Evolutionary conservation across 2,113 vertebrate species (phyloP), one percentile per base, ranked within the genome.

Genomic region (Ameiurus melas): DNA sequence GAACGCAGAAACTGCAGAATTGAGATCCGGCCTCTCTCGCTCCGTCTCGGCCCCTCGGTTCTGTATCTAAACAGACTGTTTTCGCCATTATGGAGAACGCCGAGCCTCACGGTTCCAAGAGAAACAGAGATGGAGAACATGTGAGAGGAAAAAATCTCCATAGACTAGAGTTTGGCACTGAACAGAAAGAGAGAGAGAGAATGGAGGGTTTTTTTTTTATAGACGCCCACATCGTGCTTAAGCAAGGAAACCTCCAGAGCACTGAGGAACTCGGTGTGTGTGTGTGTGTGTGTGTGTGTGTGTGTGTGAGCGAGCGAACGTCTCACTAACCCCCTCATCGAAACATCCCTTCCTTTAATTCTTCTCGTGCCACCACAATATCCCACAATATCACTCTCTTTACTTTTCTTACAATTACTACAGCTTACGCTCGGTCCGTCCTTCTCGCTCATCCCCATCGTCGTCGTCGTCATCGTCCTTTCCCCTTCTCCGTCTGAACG

Each of bases 121-220:
- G 96, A 95, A 96, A 95, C 91, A 93, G 92, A 92, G 88, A 82
- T 25, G 57, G 57, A 94, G 89, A 95, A 80, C 39, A 47, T 62
- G 66, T 85, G 89, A 89, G 83, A 85, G 88, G 95, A 91, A 95
- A 95, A 73, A 91, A 77, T 39, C 86, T 88, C 86, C 73, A 20
- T 75, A 77, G 68, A 85, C 68, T 20, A 87, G 87, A 77, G 58
- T 39, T 70, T 82, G 77, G 83, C 71, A 2, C 62, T 83, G 68
- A 90, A 81, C 20, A 66, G 17, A 33, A 27, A 53, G 47, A 80
- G 78, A 80, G 78, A 57, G 75, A 51, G 14, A 36, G 68, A 77
- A 58, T 60, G 85, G 66, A 83, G 19, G 81, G 33, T 4, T 33
- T 85, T 53, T 77, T 4, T 33, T 85, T 53, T 77, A 14, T 58